Conservation (phyloP, 2,113 vertebrate genomes). For the Oryzias curvinotus region DNA sequence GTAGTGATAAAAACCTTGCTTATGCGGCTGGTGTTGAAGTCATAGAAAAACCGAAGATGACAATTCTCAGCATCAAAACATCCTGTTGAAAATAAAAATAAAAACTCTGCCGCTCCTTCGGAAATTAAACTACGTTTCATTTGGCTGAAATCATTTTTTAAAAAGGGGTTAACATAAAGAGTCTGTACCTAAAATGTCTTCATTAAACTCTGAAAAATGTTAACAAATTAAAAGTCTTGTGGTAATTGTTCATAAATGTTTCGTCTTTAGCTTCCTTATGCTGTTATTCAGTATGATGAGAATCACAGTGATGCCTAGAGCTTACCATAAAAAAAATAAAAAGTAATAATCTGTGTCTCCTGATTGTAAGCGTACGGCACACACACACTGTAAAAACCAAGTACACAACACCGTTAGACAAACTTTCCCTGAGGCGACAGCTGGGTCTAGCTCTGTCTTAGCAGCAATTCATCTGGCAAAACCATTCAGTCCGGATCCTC, state of each 20-base stretch:
- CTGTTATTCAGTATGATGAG: slow-evolving; percentile 62
- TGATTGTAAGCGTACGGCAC: slow-evolving; percentile 74
- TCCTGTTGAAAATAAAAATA: slow-evolving; percentile 20
- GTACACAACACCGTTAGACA: slow-evolving; percentile 61
- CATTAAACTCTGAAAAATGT: slow-evolving; percentile 1
- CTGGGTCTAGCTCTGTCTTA: slow-evolving; percentile 61
- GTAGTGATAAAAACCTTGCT: slow-evolving; percentile 56
- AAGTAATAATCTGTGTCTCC: slow-evolving; percentile 58
- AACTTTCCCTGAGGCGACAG: slow-evolving; percentile 75
- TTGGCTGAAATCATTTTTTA: no score
- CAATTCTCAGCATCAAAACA: slow-evolving; percentile 40
- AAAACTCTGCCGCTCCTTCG: slow-evolving; percentile 9
- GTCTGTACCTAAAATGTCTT: slow-evolving; percentile 8
- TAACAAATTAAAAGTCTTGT: no score
- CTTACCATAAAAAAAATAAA: slow-evolving; percentile 15
- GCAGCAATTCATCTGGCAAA: slow-evolving; percentile 63
- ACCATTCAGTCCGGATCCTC: slow-evolving; percentile 47
- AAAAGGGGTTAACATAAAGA: no score
- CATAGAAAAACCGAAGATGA: slow-evolving; percentile 37
- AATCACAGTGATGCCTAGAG: slow-evolving; percentile 73
- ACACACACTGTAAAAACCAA: slow-evolving; percentile 59
- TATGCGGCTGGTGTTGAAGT: slow-evolving; percentile 67
- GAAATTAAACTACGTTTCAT: not conserved
- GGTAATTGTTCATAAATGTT: not conserved
- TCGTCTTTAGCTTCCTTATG: slow-evolving; percentile 59